A percentile compares a stretch with the other conserved stretches of the same genome.
Evolutionary conservation across 2,888 invertebrate species (phyloP).

Genomic region (Athalia cordata): DNA sequence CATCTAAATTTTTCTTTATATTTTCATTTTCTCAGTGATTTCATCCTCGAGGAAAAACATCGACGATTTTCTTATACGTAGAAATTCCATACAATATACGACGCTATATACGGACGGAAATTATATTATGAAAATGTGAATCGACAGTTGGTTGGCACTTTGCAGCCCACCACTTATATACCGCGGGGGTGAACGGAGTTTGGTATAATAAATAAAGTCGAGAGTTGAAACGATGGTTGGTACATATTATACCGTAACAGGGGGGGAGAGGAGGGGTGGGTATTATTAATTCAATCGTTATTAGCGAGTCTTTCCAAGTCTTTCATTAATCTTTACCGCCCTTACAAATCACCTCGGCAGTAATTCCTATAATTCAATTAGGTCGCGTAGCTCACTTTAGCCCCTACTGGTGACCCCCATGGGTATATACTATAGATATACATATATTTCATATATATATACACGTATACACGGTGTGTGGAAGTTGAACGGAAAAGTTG

Average conservation of each 20-base stretch:
- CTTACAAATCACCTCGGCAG: conserved; percentile 65
- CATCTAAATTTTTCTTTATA: neutral
- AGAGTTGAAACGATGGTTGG: neutral
- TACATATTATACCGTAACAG: no score
- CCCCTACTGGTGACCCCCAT: conserved; percentile 42
- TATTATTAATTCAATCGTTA: conserved; percentile 59
- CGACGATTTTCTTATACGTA: no score
- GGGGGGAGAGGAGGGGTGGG: no score
- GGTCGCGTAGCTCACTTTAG: conserved; percentile 52
- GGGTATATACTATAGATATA: neutral
- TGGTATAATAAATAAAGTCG: no score
- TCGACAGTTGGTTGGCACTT: neutral
- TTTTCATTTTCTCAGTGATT: no score
- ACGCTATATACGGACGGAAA: neutral
- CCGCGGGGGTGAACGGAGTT: no score
- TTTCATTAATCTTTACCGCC: conserved; percentile 69
- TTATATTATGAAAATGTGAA: neutral
- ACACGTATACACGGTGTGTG: no score
- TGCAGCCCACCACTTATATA: neutral
- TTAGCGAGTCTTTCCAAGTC: conserved; percentile 54
- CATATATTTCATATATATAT: neutral
- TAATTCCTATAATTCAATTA: conserved; percentile 71
- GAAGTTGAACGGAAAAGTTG: conserved; percentile 48
- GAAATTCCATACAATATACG: neutral
- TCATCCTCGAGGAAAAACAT: no score